Evolutionary conservation across 2,113 vertebrate species (phyloP).

Genomic region (Pseudorhombus dupliciocellatus): DNA sequence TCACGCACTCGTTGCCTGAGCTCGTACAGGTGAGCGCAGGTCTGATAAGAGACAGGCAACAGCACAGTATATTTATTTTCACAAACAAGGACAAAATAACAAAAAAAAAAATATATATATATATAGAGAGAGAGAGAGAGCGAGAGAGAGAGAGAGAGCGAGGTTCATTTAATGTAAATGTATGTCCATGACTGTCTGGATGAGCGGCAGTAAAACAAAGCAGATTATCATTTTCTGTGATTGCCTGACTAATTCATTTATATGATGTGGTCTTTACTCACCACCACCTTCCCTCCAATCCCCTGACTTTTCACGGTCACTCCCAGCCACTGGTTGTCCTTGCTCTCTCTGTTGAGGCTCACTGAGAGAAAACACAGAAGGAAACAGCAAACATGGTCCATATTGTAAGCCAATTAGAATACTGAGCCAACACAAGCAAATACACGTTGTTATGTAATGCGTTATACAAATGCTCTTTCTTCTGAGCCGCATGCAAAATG

Average conservation of each 20-base stretch:
- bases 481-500: neutral
- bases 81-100: neutral
- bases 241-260: neutral
- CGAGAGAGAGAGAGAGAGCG: no score
- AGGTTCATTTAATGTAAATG: neutral
- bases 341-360: constrained; percentile 86
- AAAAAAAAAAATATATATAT: no score
- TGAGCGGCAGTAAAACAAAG: fast-evolving
- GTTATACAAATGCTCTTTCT: neutral
- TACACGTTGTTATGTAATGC: constrained; percentile 1
- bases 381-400: constrained; percentile 13
- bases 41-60: constrained; percentile 70
- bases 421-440: constrained; percentile 3
- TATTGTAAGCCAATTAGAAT: constrained; percentile 30
- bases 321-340: constrained; percentile 96
- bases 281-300: constrained; percentile 93
- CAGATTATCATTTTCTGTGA: neutral
- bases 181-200: neutral
- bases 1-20: constrained; percentile 86
- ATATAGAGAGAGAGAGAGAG: no score
- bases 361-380: constrained; percentile 68
- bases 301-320: constrained; percentile 94
- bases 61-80: neutral
- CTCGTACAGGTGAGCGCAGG: constrained; percentile 94
- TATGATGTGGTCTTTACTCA: constrained; percentile 76